These are phyloP conservation scores for Lonchura striata DNA, from an alignment of 2,113 vertebrate species.

Conservation along the genomic window DNA sequence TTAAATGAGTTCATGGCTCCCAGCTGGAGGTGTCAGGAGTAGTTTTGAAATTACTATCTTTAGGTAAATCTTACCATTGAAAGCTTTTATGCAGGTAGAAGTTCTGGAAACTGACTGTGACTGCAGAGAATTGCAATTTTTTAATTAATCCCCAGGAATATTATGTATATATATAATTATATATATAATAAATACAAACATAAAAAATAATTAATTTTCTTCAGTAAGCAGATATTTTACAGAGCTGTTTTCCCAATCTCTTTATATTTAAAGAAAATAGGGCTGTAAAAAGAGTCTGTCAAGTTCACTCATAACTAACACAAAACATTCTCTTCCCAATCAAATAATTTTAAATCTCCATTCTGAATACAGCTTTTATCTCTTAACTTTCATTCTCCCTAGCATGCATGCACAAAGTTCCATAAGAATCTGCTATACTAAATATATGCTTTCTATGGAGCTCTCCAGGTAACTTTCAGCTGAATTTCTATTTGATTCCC, in stretches of 20 bases:
- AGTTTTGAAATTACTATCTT: not conserved
- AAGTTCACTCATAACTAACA: not conserved
- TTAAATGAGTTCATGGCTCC: not conserved
- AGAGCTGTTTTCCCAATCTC: not conserved
- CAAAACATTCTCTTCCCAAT: not conserved
- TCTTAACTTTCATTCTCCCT: not conserved
- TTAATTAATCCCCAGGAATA: not conserved
- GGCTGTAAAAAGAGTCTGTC: not conserved
- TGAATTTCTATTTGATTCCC: slow-evolving; percentile 17
- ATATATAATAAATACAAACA: not conserved
- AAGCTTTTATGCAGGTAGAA: not conserved
- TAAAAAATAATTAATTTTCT: not conserved
- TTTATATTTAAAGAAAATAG: not conserved
- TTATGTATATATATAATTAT: not conserved
- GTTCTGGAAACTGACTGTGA: not conserved
- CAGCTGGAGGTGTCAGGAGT: not conserved
- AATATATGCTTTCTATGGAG: not conserved
- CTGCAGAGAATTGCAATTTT: not conserved
- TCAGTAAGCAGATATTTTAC: not conserved
- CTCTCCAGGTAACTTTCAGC: slow-evolving; percentile 4
- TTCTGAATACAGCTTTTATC: not conserved
- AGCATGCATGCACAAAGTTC: not conserved
- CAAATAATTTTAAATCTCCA: not conserved
- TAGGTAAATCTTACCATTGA: not conserved
- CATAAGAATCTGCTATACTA: not conserved